phyloP scores from a whole-genome alignment of 2,888 invertebrate species.

The Pharmacophagus antenor region DNA sequence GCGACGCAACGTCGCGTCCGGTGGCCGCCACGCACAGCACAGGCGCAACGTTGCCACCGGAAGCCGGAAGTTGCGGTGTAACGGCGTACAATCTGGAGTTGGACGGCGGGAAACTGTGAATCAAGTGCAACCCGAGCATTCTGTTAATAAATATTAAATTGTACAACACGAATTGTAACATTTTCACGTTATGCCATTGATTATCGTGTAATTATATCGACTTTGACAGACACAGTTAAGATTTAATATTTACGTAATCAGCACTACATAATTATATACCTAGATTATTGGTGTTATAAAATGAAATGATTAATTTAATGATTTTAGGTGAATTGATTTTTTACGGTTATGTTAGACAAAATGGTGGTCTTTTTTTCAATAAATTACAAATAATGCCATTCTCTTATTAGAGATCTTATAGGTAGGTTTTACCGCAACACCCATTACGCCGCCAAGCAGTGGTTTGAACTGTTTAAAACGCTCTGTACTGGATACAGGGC shows the following conservation, averaged over 20 bases:
- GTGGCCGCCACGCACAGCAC: conserved; percentile 51
- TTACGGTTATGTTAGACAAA: too few species aligned
- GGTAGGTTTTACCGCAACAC: too few species aligned
- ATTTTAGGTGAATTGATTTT: too few species aligned
- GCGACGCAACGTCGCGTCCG: conserved; percentile 59
- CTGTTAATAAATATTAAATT: conserved; percentile 69
- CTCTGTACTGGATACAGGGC: too few species aligned
- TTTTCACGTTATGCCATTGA: conserved; percentile 54
- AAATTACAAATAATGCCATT: too few species aligned
- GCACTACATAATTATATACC: background rate
- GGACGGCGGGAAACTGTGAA: conserved; percentile 76
- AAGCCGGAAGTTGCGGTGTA: conserved; percentile 77
- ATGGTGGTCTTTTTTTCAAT: too few species aligned
- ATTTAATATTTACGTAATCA: background rate
- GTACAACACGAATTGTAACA: conserved; percentile 64
- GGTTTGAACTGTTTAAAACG: too few species aligned
- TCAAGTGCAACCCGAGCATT: conserved; percentile 69
- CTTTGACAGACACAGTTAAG: background rate
- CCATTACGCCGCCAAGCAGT: too few species aligned
- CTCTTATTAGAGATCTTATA: too few species aligned
- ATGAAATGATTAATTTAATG: too few species aligned
- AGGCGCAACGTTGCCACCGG: conserved; percentile 69
- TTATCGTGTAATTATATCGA: conserved; percentile 35
- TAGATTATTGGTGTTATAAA: too few species aligned
- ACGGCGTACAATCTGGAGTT: conserved; percentile 78